These are phyloP conservation scores for Tethya wilhelma DNA, from an alignment of 37 sponge, comb jelly and placozoan genomes.

Conservation along the genomic window DNA sequence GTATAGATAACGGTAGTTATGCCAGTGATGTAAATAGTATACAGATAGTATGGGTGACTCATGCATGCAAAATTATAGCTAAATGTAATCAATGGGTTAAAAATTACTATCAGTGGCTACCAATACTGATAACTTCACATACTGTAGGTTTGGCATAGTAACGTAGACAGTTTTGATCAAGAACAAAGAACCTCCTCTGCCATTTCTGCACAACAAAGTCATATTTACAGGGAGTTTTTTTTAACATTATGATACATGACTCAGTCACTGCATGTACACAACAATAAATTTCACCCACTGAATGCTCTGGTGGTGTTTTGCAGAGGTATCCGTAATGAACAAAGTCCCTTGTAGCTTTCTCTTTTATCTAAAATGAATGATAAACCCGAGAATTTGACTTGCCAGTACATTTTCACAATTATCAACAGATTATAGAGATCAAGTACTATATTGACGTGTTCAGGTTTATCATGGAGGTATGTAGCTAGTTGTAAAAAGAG, in stretches of 20 bases:
- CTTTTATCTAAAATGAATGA: slow-evolving; percentile 14
- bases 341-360: slow-evolving; percentile 33
- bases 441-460: neutral
- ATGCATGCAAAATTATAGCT: too few species aligned
- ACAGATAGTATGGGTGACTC: neutral
- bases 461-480: neutral
- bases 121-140: too few species aligned
- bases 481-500: neutral
- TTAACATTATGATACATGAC: neutral
- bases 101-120: too few species aligned
- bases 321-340: slow-evolving; percentile 42
- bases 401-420: neutral
- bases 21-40: neutral
- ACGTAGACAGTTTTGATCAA: slow-evolving; percentile 60
- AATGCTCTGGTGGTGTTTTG: slow-evolving; percentile 53
- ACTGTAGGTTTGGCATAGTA: slow-evolving; percentile 69
- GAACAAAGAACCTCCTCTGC: slow-evolving; percentile 79
- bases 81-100: too few species aligned
- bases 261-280: neutral
- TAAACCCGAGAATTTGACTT: neutral
- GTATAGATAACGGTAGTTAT: too few species aligned
- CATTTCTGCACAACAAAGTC: slow-evolving; percentile 41
- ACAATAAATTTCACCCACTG: slow-evolving; percentile 3
- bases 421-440: neutral
- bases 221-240: neutral